Percentiles rank a stretch among this genome's conserved stretches.
These are phyloP conservation scores for Balanococcus diminutus DNA, from an alignment of 2,888 invertebrate genomes.

Conservation along the genomic window DNA sequence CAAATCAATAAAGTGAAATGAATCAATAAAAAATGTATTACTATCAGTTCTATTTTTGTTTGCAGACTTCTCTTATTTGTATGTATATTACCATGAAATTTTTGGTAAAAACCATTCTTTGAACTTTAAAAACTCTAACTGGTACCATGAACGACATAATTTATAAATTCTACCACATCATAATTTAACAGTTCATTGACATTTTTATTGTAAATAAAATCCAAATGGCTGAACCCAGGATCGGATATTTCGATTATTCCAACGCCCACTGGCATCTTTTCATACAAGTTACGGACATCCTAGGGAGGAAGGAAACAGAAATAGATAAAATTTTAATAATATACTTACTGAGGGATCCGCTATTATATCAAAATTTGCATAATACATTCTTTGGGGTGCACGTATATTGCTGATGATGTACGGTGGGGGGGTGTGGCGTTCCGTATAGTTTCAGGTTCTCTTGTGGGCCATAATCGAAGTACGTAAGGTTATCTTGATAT, in stretches of 20 bases:
- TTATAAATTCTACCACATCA: neutral
- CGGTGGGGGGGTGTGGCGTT: slow-evolving; percentile 64
- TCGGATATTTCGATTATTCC: neutral
- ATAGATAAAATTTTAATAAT: too few relatives aligned
- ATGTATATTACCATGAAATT: too few relatives aligned
- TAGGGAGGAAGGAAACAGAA: neutral
- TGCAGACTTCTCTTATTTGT: too few relatives aligned
- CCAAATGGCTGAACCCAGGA: neutral
- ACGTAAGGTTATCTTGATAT: too few relatives aligned
- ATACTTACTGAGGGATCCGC: slow-evolving; percentile 66
- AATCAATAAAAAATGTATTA: too few relatives aligned
- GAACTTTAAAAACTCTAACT: too few relatives aligned
- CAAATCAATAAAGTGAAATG: too few relatives aligned
- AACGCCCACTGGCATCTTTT: neutral
- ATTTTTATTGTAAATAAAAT: neutral
- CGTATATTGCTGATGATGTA: slow-evolving; percentile 68
- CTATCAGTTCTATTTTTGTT: too few relatives aligned
- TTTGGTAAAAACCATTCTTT: too few relatives aligned
- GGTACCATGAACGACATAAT: too few relatives aligned
- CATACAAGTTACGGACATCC: neutral
- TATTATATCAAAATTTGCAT: slow-evolving; percentile 70
- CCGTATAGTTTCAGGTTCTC: slow-evolving; percentile 65
- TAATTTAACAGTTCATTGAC: neutral
- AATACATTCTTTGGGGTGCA: slow-evolving; percentile 68
- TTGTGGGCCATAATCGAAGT: slow-evolving; percentile 66